These are phyloP conservation scores for Hycleus phaleratus DNA, from an alignment of 1,140 invertebrate species.

Conservation along the genomic window DNA sequence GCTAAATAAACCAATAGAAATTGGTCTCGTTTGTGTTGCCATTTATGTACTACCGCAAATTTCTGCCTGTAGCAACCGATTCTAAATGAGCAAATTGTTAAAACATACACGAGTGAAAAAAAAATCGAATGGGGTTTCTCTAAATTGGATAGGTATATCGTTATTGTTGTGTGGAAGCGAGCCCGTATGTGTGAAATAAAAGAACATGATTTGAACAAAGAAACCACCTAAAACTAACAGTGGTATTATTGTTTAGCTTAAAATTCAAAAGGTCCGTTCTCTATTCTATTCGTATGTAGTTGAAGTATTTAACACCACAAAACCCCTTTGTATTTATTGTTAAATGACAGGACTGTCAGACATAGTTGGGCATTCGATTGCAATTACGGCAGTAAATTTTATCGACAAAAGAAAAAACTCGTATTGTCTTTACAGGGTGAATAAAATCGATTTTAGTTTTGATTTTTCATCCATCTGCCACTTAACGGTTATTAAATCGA, in stretches of 20 bases:
- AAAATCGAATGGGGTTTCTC: too few relatives aligned
- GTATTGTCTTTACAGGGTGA: neutral
- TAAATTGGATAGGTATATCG: too few relatives aligned
- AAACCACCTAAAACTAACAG: conserved; percentile 13
- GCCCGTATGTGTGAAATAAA: conserved; percentile 12
- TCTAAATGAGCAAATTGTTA: too few relatives aligned
- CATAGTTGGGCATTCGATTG: conserved; percentile 2
- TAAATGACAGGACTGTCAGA: conserved; percentile 8
- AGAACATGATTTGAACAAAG: conserved; percentile 9
- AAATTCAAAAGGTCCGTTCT: conserved; percentile 11
- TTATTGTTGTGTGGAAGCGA: neutral
- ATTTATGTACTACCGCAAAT: too few relatives aligned
- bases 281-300: neutral
- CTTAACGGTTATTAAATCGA: too few relatives aligned
- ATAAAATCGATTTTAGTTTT: conserved; percentile 4
- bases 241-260: conserved; percentile 10
- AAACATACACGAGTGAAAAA: too few relatives aligned
- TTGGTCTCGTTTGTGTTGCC: too few relatives aligned
- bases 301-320: conserved; percentile 19
- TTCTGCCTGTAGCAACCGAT: too few relatives aligned
- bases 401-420: neutral
- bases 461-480: conserved; percentile 1
- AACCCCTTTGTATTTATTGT: conserved; percentile 9
- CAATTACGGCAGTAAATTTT: neutral
- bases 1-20: too few relatives aligned